Evolutionary conservation across 2,888 invertebrate species (phyloP), one percentile per base, ranked within the genome.

Genomic region (Lycophotia porphyrea): DNA sequence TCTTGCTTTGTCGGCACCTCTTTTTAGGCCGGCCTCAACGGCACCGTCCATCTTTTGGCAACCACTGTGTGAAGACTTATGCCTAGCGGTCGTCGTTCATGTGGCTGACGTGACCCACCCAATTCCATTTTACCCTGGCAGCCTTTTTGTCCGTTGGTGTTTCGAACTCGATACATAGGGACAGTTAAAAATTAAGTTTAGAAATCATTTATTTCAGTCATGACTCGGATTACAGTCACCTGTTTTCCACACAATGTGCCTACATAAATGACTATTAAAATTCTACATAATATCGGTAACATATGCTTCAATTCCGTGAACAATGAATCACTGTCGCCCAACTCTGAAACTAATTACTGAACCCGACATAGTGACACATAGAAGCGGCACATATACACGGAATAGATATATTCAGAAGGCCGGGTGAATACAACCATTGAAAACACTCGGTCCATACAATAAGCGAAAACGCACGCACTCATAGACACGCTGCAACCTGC

Each of bases 301-400:
- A 72, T 55, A 74, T 80, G 81, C 84, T 66, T 66, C 18, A 34
- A 69, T 84, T 84, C 74, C 55, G n/a, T 49, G 74, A 69, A 80
- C 64, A 66, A 69, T 81, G 81, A 81, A 84, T 81, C 81, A 81
- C 31, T 68, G 55, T 49, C 44, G 47, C 49, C 42, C 64, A 34
- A 55, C 69, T 76, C 65, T 63, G 67, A 84, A 81, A 81, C 80
- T 81, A 81, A 81, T 80, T 84, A 84, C 39, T n/a, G 52, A 39
- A 84, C 34, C 68, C 68, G 65, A 81, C 84, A 81, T 52, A 81
- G 74, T 80, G 84, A 84, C 84, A 81, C 84, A 80, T 76, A 77
- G 67, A 52, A 82, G 47, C 31, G 27, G 36, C 18, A 24, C 5
- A 55, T 42, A 39, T 64, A 24, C 81, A 34, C 34, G 21, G 76